phyloP scores from a whole-genome alignment of 2,797 vertebrate genomes.

The Ctenosaura bakeri region DNA sequence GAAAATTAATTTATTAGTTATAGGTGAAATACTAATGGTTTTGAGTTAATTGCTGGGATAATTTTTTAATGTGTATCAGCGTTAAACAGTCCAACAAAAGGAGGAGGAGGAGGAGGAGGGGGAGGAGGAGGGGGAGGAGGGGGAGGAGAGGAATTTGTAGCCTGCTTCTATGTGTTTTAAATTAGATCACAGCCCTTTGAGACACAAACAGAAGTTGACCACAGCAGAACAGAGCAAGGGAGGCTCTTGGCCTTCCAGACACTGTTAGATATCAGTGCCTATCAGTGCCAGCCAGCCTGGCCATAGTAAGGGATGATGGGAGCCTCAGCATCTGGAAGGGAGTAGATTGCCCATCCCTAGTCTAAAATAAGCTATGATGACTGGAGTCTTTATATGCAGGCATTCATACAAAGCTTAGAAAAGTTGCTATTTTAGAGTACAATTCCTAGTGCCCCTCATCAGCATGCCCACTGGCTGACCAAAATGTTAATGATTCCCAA shows the following conservation, averaged over 20 bases:
- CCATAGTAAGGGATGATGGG: background rate
- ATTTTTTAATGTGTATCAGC: too few species aligned
- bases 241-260: background rate
- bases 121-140: too few species aligned
- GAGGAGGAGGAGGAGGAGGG: too few species aligned
- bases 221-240: background rate
- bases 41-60: too few species aligned
- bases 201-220: background rate
- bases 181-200: background rate
- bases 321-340: background rate
- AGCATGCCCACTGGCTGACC: too few species aligned
- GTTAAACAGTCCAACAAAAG: too few species aligned
- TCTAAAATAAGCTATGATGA: background rate
- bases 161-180: background rate
- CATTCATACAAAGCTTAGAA: too few species aligned
- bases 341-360: background rate
- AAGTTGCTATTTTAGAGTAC: too few species aligned
- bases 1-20: too few species aligned
- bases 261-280: background rate
- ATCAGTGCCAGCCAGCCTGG: background rate
- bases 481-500: background rate
- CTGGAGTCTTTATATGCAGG: background rate
- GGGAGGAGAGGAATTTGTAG: background rate
- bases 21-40: too few species aligned
- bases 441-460: too few species aligned